Percentiles rank a stretch among this genome's conserved stretches.
These are phyloP conservation scores for Laothoe populi DNA, from an alignment of 2,888 invertebrate species.

Conservation along the genomic window DNA sequence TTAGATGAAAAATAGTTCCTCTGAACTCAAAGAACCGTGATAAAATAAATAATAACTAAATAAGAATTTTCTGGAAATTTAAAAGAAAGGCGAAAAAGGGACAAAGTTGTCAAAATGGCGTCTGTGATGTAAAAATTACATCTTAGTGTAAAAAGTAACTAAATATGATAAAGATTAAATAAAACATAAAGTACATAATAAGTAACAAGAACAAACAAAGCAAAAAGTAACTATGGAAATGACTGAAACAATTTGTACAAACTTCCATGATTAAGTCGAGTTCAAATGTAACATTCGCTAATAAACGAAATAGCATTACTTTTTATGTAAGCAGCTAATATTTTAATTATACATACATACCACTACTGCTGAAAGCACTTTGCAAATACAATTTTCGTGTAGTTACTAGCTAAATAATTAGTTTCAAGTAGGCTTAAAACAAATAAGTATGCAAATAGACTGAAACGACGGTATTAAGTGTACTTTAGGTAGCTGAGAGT, in stretches of 20 bases:
- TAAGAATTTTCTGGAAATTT: no score
- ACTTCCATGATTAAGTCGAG: no score
- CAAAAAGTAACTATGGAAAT: no score
- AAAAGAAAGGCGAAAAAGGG: not conserved
- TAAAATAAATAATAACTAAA: not conserved
- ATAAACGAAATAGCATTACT: not conserved
- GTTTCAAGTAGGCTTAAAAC: not conserved
- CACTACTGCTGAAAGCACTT: not conserved
- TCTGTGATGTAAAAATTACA: no score
- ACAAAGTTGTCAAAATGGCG: no score
- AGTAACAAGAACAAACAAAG: no score
- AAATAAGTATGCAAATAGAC: slow-evolving; percentile 10
- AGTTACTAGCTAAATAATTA: no score
- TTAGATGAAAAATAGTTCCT: not conserved
- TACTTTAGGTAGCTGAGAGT: slow-evolving; percentile 5
- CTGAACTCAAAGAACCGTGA: not conserved
- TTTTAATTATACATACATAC: not conserved
- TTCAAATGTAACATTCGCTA: not conserved
- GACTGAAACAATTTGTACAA: no score
- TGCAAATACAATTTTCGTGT: not conserved
- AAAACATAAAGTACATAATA: no score
- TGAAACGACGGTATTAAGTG: not conserved
- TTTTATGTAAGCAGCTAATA: not conserved
- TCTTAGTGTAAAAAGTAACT: no score
- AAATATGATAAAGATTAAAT: no score